Evolutionary conservation across 2,888 invertebrate genomes (phyloP), one percentile per base, ranked within the genome.

Genomic region (Pedicia rivosa): DNA sequence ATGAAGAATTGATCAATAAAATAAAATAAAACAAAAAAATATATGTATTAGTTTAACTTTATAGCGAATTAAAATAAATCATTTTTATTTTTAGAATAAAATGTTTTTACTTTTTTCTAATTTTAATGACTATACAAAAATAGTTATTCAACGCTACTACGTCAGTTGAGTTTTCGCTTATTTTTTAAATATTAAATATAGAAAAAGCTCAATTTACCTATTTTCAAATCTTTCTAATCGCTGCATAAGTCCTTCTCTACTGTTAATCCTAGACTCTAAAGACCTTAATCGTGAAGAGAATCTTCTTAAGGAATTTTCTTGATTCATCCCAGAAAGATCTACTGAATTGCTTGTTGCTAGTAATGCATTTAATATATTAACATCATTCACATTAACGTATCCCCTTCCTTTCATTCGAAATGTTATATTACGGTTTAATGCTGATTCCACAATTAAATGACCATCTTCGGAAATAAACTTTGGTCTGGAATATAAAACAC

Each of bases 361-460:
- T 32, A 32, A 22, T 32, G 20, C 8, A 13, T 20, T 59, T 25
- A 68, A 56, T 39, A 87, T 52, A 60, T 87, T 76, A 24, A 74
- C 62, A 15, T 74, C 72, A 44, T 83, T 83, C 9, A 87, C 60
- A 41, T 71, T 73, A 28, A 90, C 63, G 25, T 67, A 68, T 30
- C 84, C 82, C 4, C 67, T 70, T 35, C 78, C 78, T 31, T 68
- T 68, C 1, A 78, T 67, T 28, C 67, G 63, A 45, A 92, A 70
- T 28, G 78, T 75, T 37, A 92, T 80, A 55, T 82, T 87, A 53
- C 75, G 78, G 49, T 79, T 74, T 36, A 67, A 64, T 0, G 81
- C 87, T 16, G 86, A 74, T 50, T 78, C 71, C 39, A 94, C 69
- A 44, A 78, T 69, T 17, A 94, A 67, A 59, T 91, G 74, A 28